Evolutionary conservation across 30 jellyfish, hydroid and myxozoan genomes (phyloP), one percentile per base, ranked within the genome.

Genomic region (Chrysaora quinquecirrha): DNA sequence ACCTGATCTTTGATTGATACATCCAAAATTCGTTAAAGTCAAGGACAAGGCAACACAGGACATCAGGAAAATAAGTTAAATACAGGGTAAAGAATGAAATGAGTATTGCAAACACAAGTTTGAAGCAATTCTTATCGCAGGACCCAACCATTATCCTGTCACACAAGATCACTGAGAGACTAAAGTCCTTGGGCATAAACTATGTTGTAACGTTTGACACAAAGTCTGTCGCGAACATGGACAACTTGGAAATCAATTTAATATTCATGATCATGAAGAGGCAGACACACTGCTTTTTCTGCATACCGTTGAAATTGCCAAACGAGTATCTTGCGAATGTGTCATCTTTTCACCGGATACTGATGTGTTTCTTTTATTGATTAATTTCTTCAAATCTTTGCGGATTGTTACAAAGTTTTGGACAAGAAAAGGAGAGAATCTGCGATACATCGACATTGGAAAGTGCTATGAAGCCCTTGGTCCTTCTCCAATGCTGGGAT

Each of bases 261-360:
- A 34, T 3, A 32, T 47, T 24, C 14, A 75, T 64, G 34, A 74
- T 33, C 80, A 82, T 68, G 93, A 82, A 69, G 88, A 82, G 65
- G 88, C 88, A 1, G 93, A 82, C 21, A 78, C 89, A 7, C 83
- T 78, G 1, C 38, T 60, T 11, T 20, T 78, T 60, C 83, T 78
- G 32, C 73, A 78, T 34, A 67, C 89, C 30, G 9, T 49, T 18
- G 86, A 81, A 60, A 61, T 81, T 67, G 86, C 87, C 9, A 69
- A 81, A 69, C 50, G 70, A 35, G 32, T 31, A 38, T 87, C 92
- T 10, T 30, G 30, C 52, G 87, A 81, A 20, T 68, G 76, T 30
- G 62, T 35, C 64, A 69, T 81, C 28, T 27, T 64, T 47, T 67
- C 92, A 29, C 76, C 74, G 47, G 78, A 68, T 64, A 81, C 92